Conservation (phyloP, 30 jellyfish, hydroid and myxozoan genomes). For the Chrysaora quinquecirrha region DNA sequence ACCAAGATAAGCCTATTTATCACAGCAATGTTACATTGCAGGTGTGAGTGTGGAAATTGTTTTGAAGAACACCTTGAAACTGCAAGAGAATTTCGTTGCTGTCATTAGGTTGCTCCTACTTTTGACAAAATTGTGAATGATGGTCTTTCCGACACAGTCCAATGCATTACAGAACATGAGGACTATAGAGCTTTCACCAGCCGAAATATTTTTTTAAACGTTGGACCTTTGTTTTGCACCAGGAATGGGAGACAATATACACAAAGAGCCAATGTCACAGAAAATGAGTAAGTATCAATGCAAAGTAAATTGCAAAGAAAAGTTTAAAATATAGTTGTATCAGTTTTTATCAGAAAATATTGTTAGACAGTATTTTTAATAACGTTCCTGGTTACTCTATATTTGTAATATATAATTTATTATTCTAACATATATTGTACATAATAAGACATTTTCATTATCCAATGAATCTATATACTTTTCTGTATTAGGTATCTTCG, state of each 20-base stretch:
- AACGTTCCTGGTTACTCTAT: not conserved
- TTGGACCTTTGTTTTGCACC: conserved; percentile 6
- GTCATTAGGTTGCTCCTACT: conserved; percentile 23
- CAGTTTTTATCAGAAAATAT: not conserved
- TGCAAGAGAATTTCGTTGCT: not conserved
- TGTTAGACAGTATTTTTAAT: not conserved
- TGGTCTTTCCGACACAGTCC: not conserved
- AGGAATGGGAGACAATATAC: conserved; percentile 21
- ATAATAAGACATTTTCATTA: not conserved
- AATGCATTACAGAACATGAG: conserved; percentile 16
- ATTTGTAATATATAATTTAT: too few relatives aligned
- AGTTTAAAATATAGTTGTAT: too few relatives aligned
- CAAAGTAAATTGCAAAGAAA: not conserved
- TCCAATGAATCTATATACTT: not conserved
- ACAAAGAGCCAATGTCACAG: conserved; percentile 2
- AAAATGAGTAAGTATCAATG: conserved; percentile 5
- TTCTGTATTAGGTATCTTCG: not conserved
- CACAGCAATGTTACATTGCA: too few relatives aligned
- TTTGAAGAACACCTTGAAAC: not conserved
- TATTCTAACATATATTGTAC: not conserved
- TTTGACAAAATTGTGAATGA: conserved; percentile 17
- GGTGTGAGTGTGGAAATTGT: not conserved
- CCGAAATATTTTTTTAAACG: conserved; percentile 3
- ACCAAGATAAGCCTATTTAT: too few relatives aligned
- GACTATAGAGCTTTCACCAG: conserved; percentile 24